Conservation (phyloP, 2,797 vertebrate species). For the Onychomys arenicola region DNA sequence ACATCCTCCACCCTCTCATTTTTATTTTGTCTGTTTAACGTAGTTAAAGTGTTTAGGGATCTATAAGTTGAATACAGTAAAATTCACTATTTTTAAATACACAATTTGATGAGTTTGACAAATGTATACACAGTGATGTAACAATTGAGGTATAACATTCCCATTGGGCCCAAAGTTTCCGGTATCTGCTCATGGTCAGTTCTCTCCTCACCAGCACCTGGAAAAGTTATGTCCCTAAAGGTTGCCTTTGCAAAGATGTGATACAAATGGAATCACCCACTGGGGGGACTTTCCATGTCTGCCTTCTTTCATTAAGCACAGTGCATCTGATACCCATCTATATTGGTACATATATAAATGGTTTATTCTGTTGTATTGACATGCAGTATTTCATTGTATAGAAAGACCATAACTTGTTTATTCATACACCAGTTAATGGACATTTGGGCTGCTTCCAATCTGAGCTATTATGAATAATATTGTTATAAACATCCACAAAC, state of each 20-base stretch:
- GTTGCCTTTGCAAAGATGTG: conserved; percentile 32
- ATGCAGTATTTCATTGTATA: conserved; percentile 41
- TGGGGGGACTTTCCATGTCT: background rate
- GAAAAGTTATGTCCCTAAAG: conserved; percentile 24
- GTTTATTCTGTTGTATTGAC: conserved; percentile 36
- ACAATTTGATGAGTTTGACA: conserved; percentile 47
- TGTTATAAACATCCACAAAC: conserved; percentile 65
- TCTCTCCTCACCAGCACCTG: background rate
- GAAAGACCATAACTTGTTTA: conserved; percentile 63
- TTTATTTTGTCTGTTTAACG: conserved; percentile 21
- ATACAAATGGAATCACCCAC: conserved; percentile 25
- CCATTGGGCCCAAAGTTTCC: background rate
- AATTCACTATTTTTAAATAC: conserved; percentile 36
- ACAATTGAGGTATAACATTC: conserved; percentile 15
- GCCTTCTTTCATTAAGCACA: conserved; percentile 46
- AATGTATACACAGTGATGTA: background rate
- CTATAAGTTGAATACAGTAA: conserved; percentile 21
- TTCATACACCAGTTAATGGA: conserved; percentile 40
- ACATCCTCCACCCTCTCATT: background rate
- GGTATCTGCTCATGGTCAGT: background rate
- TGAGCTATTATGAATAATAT: conserved; percentile 58
- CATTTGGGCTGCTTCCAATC: conserved; percentile 59
- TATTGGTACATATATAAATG: background rate
- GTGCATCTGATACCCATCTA: background rate
- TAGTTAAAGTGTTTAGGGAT: background rate